These are phyloP conservation scores for Odontocerum albicorne DNA, from an alignment of 2,888 invertebrate species.

Conservation along the genomic window DNA sequence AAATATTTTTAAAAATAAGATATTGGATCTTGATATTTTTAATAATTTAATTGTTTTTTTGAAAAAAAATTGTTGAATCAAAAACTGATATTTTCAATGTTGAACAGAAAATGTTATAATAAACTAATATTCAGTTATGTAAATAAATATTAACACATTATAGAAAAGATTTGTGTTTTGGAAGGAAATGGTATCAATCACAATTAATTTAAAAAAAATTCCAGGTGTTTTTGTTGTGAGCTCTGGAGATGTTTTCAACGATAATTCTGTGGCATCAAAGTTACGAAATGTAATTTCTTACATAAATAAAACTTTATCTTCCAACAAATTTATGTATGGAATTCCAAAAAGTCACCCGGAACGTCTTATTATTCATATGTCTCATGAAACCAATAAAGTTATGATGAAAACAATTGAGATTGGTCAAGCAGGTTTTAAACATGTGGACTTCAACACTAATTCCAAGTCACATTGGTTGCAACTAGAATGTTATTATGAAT, in stretches of 20 bases:
- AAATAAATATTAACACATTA: no score
- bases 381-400: constrained; percentile 54
- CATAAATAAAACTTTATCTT: constrained; percentile 58
- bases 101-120: no score
- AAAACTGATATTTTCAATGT: no score
- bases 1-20: no score
- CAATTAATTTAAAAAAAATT: no score
- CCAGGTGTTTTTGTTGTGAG: constrained; percentile 74
- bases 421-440: constrained; percentile 54
- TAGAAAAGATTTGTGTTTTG: no score
- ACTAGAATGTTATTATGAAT: constrained; percentile 73
- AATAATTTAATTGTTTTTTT: no score
- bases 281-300: constrained; percentile 59
- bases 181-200: no score
- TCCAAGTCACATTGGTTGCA: constrained; percentile 73
- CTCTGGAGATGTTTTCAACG: constrained; percentile 64
- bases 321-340: constrained; percentile 63
- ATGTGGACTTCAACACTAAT: constrained; percentile 78
- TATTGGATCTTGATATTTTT: no score
- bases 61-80: no score
- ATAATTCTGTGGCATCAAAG: constrained; percentile 59
- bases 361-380: constrained; percentile 66
- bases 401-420: constrained; percentile 69
- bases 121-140: no score
- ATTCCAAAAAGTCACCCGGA: constrained; percentile 58